These are phyloP conservation scores for Heliconius congener DNA, from an alignment of 1,140 invertebrate species.

Conservation along the genomic window DNA sequence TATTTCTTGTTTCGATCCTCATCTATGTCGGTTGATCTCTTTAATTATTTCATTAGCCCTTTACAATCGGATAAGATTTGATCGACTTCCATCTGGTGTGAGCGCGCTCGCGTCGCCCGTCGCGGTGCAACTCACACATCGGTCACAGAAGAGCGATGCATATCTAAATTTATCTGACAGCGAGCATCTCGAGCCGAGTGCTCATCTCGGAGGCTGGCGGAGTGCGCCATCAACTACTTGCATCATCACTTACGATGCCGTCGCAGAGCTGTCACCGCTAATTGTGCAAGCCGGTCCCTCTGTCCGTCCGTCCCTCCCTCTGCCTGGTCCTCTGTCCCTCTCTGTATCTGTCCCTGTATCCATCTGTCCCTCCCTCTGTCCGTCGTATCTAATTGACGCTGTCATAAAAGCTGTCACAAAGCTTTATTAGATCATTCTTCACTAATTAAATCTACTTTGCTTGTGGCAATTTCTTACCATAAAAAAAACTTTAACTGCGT, in stretches of 20 bases:
- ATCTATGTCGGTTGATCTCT: neutral
- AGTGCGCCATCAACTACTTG: constrained; percentile 1
- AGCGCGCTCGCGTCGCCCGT: neutral
- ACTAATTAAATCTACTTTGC: neutral
- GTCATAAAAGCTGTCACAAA: neutral
- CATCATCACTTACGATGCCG: constrained; percentile 23
- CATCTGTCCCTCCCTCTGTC: neutral
- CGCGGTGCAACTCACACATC: neutral
- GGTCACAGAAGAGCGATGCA: neutral
- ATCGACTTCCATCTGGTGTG: neutral
- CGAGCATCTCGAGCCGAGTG: neutral
- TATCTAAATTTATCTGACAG: constrained; percentile 14
- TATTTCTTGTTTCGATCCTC: neutral
- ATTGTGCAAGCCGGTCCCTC: constrained; percentile 17
- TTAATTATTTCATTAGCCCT: neutral
- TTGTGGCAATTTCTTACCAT: neutral
- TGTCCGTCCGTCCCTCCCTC: too few relatives aligned
- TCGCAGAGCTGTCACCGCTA: constrained; percentile 12
- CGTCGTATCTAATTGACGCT: neutral
- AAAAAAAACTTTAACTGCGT: neutral
- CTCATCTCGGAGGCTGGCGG: constrained; percentile 20
- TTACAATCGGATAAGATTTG: too few relatives aligned
- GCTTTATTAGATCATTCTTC: neutral
- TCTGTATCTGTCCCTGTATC: too few relatives aligned
- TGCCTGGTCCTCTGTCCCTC: too few relatives aligned